Evolutionary conservation across 30 jellyfish, hydroid and myxozoan species (phyloP), one percentile per base, ranked within the genome.

Genomic region (Pelagia noctiluca): DNA sequence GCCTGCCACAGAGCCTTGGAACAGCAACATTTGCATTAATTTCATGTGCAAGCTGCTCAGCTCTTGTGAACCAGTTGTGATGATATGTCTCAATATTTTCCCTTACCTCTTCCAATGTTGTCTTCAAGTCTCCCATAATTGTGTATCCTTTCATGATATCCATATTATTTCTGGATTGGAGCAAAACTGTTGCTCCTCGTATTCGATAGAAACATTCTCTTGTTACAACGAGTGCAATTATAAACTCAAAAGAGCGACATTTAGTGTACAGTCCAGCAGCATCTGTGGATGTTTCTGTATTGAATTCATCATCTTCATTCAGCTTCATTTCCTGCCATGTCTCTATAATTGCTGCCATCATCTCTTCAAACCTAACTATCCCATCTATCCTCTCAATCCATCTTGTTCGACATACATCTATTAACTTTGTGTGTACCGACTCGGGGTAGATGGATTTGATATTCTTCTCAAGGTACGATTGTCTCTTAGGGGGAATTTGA

Each of bases 371-470:
- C 26, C 37, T 76, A 34, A 82, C 97, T n/a, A 82, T 24, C 11
- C 96, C 91, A 46, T 76, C 63, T 4, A 76, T 76, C 63, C 80
- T 62, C 53, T 74, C 84, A 11, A 75, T 34, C 77, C 96, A 85
- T 1, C 88, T 80, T 10, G 92, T 68, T 19, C 86, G 85, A 50
- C 89, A 34, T 16, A 73, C 81, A 46, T 65, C 92, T 30, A 67
- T 66, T 25, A 67, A 50, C 16, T 57, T 47, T 16, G 79, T 22
- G 34, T 61, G 90, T 12, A 31, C 12, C 4, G 76, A 23, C 22
- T 16, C 24, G 12, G 82, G 82, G 33, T 7, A 37, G 3, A 31
- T 3, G 12, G 4, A 19, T 23, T 12, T 31, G 72, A 69, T 69
- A 12, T 23, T n/a, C 22, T 42, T 2, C 21, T 7, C 53, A 10